These are phyloP conservation scores for Corythaeola cristata DNA, from an alignment of 2,113 vertebrate genomes.

Conservation along the genomic window DNA sequence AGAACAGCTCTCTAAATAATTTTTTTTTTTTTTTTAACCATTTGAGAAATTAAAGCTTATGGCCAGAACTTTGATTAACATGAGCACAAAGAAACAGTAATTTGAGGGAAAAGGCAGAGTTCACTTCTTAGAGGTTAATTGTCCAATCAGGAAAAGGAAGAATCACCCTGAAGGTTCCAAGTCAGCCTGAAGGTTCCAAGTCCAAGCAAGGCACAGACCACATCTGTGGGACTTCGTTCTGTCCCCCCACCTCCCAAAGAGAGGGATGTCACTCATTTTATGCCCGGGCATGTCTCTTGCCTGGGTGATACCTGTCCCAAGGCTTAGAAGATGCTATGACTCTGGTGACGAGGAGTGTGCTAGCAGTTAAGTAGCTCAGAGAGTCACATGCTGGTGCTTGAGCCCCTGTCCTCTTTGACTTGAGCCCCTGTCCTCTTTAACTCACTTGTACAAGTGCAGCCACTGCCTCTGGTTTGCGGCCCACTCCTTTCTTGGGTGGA, in stretches of 20 bases:
- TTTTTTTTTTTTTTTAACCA: not conserved
- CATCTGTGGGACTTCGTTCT: not conserved
- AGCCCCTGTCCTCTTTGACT: not conserved
- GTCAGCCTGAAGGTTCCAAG: not conserved
- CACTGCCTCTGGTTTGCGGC: not conserved
- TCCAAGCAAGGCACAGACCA: not conserved
- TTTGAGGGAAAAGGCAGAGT: not conserved
- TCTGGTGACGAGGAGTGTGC: not conserved
- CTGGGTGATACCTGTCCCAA: not conserved
- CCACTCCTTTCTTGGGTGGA: not conserved
- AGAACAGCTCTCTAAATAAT: not conserved
- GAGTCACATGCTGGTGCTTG: not conserved
- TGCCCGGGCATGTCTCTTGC: not conserved
- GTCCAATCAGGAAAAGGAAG: not conserved
- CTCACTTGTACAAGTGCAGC: not conserved
- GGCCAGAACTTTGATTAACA: not conserved
- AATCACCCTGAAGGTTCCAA: not conserved
- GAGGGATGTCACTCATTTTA: not conserved
- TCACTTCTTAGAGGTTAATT: not conserved
- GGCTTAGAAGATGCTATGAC: not conserved
- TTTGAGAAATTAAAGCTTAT: not conserved
- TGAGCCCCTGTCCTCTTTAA: not conserved
- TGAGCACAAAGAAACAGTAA: not conserved
- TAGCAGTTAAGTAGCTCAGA: not conserved
- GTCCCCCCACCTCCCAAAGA: fast-evolving